These are phyloP conservation scores for Amblyornis subalaris DNA, from an alignment of 2,113 vertebrate genomes.

Conservation along the genomic window DNA sequence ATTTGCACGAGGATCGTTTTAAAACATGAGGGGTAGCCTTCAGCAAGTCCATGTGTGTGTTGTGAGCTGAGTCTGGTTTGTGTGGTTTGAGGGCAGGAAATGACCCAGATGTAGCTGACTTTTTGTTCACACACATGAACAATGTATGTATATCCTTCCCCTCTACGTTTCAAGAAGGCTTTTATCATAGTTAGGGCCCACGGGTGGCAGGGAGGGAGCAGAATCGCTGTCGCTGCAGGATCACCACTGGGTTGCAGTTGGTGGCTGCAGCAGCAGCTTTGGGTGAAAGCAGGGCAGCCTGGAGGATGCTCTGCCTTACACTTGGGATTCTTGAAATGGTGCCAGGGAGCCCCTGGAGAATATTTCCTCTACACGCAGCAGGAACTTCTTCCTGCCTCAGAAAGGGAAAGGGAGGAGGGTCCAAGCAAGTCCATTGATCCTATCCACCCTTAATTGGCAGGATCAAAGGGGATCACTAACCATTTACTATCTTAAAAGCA, in stretches of 20 bases:
- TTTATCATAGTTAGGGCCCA: not conserved
- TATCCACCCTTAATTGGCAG: not conserved
- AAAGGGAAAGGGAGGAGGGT: not conserved
- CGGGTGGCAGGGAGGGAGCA: not conserved
- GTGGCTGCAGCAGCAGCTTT: not conserved
- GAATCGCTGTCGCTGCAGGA: rapidly evolving
- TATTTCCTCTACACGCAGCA: not conserved
- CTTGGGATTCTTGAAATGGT: not conserved
- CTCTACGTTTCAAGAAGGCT: not conserved
- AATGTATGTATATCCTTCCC: not conserved
- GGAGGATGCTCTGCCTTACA: not conserved
- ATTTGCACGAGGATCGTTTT: not conserved
- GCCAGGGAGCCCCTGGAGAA: not conserved
- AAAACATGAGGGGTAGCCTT: not conserved
- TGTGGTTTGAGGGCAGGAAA: not conserved
- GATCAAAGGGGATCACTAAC: not conserved
- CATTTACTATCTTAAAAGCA: not conserved
- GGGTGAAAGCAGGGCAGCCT: not conserved
- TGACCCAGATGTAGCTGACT: not conserved
- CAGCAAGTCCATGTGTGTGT: not conserved
- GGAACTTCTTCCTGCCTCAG: not conserved
- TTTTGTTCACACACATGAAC: not conserved
- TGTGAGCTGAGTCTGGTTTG: not conserved
- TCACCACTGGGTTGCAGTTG: not conserved
- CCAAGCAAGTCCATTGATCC: not conserved